These are phyloP conservation scores for Zhuqinia jingwanae DNA, from an alignment of 2,888 invertebrate genomes.

Conservation along the genomic window DNA sequence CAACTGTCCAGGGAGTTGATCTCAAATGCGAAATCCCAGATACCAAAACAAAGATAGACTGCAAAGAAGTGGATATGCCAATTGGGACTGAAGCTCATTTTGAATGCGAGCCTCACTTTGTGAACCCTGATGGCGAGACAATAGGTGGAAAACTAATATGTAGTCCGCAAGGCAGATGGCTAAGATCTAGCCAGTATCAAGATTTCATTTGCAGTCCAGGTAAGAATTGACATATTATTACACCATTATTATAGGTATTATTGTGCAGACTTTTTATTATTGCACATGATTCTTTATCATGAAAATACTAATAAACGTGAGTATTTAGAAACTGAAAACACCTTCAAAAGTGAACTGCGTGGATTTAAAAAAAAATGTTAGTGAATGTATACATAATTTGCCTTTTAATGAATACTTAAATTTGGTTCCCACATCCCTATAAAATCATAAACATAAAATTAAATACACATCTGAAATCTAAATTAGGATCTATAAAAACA, in stretches of 20 bases:
- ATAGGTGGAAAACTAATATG: slow-evolving; percentile 70
- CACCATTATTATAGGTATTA: too few species aligned
- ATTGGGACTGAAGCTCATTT: slow-evolving; percentile 70
- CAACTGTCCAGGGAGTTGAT: slow-evolving; percentile 72
- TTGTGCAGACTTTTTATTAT: not conserved
- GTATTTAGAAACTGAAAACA: too few species aligned
- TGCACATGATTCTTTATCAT: not conserved
- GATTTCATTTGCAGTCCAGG: slow-evolving; percentile 72
- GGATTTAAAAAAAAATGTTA: too few species aligned
- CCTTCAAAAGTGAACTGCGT: too few species aligned
- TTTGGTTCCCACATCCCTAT: not conserved
- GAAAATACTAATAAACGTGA: too few species aligned
- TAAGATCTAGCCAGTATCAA: slow-evolving; percentile 60
- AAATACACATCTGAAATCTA: not conserved
- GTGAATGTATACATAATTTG: not conserved
- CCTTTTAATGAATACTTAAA: too few species aligned
- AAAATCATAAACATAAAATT: slow-evolving; percentile 6
- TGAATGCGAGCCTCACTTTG: slow-evolving; percentile 65
- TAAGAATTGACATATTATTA: too few species aligned
- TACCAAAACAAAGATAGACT: slow-evolving; percentile 64
- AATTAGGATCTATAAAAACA: not conserved
- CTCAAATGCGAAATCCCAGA: slow-evolving; percentile 69
- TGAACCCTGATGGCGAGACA: slow-evolving; percentile 61
- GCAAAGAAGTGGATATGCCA: slow-evolving; percentile 63
- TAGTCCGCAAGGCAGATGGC: slow-evolving; percentile 69